Percentiles rank a stretch among this genome's conserved stretches.
phyloP scores from a whole-genome alignment of 2,113 vertebrate genomes.

The Istiophorus platypterus region DNA sequence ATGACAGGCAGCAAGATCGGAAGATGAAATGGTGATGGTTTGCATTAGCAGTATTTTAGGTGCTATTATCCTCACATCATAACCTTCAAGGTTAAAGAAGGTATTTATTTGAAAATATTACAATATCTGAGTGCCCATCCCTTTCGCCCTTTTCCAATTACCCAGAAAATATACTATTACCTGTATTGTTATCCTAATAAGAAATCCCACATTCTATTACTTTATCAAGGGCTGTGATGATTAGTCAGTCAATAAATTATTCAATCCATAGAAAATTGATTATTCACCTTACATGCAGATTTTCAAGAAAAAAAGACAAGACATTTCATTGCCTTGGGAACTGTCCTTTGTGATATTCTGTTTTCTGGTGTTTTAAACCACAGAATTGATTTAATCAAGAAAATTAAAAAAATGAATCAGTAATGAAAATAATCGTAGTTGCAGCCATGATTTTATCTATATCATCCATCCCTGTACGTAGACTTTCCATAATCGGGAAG shows the following conservation, averaged over 20 bases:
- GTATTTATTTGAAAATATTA: not conserved
- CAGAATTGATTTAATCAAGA: not conserved
- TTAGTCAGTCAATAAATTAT: no score
- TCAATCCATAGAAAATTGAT: not conserved
- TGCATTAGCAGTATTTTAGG: not conserved
- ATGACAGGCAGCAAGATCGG: not conserved
- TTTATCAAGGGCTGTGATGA: not conserved
- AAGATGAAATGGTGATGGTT: constrained; percentile 34
- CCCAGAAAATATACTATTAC: not conserved
- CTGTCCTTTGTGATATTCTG: not conserved
- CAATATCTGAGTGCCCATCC: not conserved
- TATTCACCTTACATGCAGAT: not conserved
- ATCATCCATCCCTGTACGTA: not conserved
- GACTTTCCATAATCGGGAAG: not conserved
- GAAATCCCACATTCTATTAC: not conserved
- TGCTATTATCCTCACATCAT: not conserved
- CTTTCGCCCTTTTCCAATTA: not conserved
- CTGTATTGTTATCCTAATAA: no score
- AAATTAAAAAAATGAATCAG: not conserved
- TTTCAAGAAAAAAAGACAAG: not conserved
- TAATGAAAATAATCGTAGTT: not conserved
- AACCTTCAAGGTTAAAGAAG: not conserved
- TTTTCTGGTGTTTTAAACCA: not conserved
- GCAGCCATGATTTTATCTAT: not conserved
- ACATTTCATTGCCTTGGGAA: not conserved